phyloP scores from a whole-genome alignment of 2,797 vertebrate genomes.

The Streptopelia turtur region DNA sequence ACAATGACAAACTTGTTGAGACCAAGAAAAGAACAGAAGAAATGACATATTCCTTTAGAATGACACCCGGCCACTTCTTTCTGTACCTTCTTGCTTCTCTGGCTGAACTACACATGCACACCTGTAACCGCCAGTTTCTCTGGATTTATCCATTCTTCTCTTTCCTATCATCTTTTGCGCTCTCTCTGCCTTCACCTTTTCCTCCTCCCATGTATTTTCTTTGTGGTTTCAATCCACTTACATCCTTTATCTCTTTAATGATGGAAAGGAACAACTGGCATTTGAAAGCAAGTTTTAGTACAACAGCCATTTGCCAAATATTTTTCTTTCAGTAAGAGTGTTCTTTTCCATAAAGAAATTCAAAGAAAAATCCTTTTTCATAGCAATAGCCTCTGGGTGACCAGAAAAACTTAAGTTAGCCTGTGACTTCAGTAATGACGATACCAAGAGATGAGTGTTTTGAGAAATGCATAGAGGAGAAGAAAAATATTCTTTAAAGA shows the following conservation, averaged over 20 bases:
- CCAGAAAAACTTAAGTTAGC: not conserved
- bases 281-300: not conserved
- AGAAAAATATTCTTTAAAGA: not conserved
- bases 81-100: not conserved
- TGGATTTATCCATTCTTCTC: not conserved
- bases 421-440: not conserved
- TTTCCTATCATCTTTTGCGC: not conserved
- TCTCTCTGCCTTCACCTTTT: not conserved
- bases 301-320: not conserved
- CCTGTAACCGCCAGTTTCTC: not conserved
- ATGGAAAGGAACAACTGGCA: not conserved
- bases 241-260: not conserved
- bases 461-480: not conserved
- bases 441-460: not conserved
- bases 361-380: not conserved
- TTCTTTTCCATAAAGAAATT: not conserved
- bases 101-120: accelerated
- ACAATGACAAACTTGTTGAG: not conserved
- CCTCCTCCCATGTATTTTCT: not conserved
- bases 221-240: not conserved
- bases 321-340: not conserved
- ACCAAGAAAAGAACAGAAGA: not conserved
- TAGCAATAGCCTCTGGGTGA: not conserved
- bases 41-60: not conserved
- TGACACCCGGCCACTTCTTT: not conserved